Conservation (phyloP, 2,888 invertebrate species). For the Acleris cristana region DNA sequence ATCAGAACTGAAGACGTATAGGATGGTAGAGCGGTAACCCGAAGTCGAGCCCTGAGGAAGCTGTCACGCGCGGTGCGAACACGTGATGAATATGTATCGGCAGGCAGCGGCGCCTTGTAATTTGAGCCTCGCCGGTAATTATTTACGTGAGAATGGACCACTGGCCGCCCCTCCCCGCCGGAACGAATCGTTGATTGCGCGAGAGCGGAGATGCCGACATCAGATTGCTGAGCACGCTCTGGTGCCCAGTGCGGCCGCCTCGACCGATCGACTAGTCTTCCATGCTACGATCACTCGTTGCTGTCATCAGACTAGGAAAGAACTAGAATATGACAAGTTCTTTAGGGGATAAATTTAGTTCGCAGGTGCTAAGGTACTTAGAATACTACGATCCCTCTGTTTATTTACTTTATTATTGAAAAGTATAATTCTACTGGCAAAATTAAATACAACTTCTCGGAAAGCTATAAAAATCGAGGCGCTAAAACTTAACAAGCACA, state of each 20-base stretch:
- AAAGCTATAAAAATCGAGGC: too few species aligned
- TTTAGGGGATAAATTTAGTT: not conserved
- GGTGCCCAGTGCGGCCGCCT: slow-evolving; percentile 44
- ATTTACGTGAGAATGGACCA: slow-evolving; percentile 81
- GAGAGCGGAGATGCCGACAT: slow-evolving; percentile 71
- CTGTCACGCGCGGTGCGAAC: slow-evolving; percentile 80
- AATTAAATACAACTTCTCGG: too few species aligned
- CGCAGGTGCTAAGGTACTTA: too few species aligned
- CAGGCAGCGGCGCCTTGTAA: slow-evolving; percentile 81
- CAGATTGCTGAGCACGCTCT: slow-evolving; percentile 71
- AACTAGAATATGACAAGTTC: not conserved
- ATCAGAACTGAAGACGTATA: slow-evolving; percentile 1
- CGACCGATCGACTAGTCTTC: slow-evolving; percentile 24
- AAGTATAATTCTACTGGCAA: too few species aligned
- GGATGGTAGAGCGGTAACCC: slow-evolving; percentile 12
- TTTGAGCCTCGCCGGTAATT: slow-evolving; percentile 81
- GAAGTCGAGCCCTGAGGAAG: slow-evolving; percentile 67
- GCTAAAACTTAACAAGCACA: too few species aligned
- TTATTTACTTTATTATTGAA: too few species aligned
- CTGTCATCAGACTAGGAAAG: slow-evolving; percentile 7
- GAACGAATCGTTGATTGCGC: slow-evolving; percentile 82
- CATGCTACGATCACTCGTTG: slow-evolving; percentile 17
- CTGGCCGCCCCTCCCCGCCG: slow-evolving; percentile 54
- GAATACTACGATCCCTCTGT: too few species aligned
- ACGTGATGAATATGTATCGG: slow-evolving; percentile 81